phyloP scores from a whole-genome alignment of 2,113 vertebrate species.

The Siniperca chuatsi region DNA sequence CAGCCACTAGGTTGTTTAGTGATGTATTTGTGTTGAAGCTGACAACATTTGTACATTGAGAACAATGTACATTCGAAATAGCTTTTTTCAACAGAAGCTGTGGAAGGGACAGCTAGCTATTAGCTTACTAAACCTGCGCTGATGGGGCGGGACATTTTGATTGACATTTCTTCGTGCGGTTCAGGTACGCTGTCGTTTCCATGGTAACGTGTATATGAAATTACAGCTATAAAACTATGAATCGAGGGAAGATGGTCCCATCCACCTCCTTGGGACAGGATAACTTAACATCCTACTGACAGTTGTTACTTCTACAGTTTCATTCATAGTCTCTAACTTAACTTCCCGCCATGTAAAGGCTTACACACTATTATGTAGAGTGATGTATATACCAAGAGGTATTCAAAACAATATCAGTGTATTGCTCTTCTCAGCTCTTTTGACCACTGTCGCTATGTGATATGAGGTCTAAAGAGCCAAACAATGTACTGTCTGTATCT shows the following conservation, averaged over 20 bases:
- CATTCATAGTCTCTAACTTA: background rate
- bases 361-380: background rate
- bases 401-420: background rate
- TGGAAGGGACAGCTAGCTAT: background rate
- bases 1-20: background rate
- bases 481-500: background rate
- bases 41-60: background rate
- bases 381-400: background rate
- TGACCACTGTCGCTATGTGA: background rate
- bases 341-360: background rate
- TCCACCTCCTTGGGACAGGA: background rate
- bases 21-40: too few relatives aligned
- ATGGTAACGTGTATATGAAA: background rate
- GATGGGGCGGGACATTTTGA: slow-evolving; percentile 5
- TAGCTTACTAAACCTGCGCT: background rate
- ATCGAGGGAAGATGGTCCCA: background rate
- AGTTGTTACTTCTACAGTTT: background rate
- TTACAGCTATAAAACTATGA: background rate
- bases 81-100: background rate
- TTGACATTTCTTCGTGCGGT: background rate
- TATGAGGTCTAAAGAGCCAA: background rate
- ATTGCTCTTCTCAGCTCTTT: background rate
- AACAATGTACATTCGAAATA: background rate
- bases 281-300: background rate
- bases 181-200: background rate